Evolutionary conservation across 2,888 invertebrate species (phyloP).

Genomic region (Nomada ferruginata): DNA sequence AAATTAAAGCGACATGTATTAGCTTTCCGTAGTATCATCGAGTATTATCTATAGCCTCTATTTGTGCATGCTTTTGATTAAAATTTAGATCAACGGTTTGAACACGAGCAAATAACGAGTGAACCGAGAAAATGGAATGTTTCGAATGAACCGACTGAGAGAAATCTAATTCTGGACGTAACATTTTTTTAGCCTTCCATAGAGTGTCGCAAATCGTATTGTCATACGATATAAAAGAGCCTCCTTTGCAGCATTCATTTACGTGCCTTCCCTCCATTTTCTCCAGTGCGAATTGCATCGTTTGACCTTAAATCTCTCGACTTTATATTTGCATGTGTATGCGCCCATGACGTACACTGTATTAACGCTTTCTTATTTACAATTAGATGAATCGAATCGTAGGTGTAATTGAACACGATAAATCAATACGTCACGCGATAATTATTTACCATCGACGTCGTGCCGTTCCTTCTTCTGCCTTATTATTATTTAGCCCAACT

Average conservation of each 20-base stretch:
- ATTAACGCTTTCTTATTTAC: not conserved
- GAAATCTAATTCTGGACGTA: not conserved
- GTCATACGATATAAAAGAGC: not conserved
- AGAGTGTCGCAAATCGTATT: not conserved
- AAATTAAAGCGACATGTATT: not conserved
- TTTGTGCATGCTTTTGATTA: constrained; percentile 33
- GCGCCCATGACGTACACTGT: not conserved
- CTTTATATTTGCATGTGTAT: not conserved
- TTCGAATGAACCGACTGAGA: not conserved
- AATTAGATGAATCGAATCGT: not conserved
- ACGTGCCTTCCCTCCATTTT: constrained; percentile 17
- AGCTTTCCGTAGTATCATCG: not conserved
- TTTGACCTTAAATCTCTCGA: constrained; percentile 6
- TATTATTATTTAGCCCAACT: no score
- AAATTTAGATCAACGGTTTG: constrained; percentile 6
- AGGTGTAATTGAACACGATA: not conserved
- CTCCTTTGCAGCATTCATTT: no score
- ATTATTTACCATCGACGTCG: not conserved
- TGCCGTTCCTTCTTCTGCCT: not conserved
- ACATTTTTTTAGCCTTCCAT: not conserved
- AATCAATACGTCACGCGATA: not conserved
- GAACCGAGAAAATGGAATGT: not conserved
- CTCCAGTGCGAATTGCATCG: not conserved
- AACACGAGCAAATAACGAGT: not conserved
- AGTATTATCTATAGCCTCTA: not conserved